Conservation (phyloP, 2,888 invertebrate genomes). For the Galeruca laticollis region DNA sequence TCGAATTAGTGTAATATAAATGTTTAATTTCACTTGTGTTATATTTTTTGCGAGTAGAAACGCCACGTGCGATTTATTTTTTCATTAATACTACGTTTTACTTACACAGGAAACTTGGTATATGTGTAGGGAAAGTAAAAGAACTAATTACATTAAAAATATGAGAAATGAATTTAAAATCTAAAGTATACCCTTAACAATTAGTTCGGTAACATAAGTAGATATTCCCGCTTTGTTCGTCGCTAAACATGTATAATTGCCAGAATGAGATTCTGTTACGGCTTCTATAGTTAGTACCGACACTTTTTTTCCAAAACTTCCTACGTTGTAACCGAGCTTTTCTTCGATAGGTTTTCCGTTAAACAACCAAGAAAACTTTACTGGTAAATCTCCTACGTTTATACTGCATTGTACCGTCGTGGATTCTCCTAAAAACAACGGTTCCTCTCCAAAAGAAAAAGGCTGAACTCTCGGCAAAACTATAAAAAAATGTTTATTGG, state of each 20-base stretch:
- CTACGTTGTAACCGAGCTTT: constrained; percentile 68
- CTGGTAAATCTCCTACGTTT: constrained; percentile 83
- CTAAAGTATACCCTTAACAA: constrained; percentile 69
- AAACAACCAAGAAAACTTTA: constrained; percentile 81
- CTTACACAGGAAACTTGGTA: not conserved
- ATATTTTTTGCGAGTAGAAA: too few species aligned
- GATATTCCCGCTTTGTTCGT: constrained; percentile 69
- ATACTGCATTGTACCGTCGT: constrained; percentile 71
- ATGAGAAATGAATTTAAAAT: constrained; percentile 15
- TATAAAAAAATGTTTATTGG: constrained; percentile 59
- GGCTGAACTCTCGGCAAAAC: constrained; percentile 83
- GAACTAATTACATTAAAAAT: constrained; percentile 7
- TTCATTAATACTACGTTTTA: too few species aligned
- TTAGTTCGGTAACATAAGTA: constrained; percentile 67
- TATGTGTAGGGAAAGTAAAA: constrained; percentile 16
- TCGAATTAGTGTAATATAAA: too few species aligned
- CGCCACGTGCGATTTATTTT: too few species aligned
- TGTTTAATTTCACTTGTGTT: too few species aligned
- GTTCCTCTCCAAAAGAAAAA: constrained; percentile 79
- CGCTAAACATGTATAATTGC: constrained; percentile 72
- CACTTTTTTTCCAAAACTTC: constrained; percentile 73
- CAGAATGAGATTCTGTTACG: constrained; percentile 69
- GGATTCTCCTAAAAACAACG: constrained; percentile 70
- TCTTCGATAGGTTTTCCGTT: constrained; percentile 72
- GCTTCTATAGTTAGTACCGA: constrained; percentile 74